phyloP scores from a whole-genome alignment of 1,140 invertebrate genomes.

The Pemphigus obesinymphae region DNA sequence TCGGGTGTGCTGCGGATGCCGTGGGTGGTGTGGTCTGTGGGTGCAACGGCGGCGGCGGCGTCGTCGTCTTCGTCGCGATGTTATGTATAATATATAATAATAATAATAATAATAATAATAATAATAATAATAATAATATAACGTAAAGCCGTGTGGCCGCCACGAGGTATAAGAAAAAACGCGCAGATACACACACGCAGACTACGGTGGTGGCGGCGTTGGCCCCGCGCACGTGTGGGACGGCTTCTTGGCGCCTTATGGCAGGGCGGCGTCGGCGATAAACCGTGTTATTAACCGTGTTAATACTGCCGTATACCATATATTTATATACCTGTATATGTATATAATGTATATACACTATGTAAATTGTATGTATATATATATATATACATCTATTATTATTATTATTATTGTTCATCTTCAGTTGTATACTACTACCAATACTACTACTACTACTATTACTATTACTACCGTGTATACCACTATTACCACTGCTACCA shows the following conservation, averaged over 20 bases:
- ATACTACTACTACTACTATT: too few species aligned
- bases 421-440: not conserved
- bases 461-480: too few species aligned
- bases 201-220: not conserved
- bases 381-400: not conserved
- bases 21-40: constrained; percentile 8
- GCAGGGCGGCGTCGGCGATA: constrained; percentile 7
- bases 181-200: not conserved
- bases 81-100: not conserved
- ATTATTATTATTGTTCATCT: not conserved
- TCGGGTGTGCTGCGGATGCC: constrained; percentile 25
- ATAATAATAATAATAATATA: not conserved
- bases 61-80: not conserved
- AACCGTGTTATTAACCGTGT: constrained; percentile 34
- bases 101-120: not conserved
- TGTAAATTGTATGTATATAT: too few species aligned
- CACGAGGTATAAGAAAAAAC: not conserved
- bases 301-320: not conserved
- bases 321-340: not conserved
- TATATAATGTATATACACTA: too few species aligned
- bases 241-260: constrained; percentile 36
- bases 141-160: not conserved
- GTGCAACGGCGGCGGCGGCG: constrained; percentile 11
- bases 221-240: not conserved
- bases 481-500: too few species aligned